Percentiles rank a stretch among this genome's conserved stretches.
Conservation (phyloP, 2,797 vertebrate species). For the Selene dorsalis region DNA sequence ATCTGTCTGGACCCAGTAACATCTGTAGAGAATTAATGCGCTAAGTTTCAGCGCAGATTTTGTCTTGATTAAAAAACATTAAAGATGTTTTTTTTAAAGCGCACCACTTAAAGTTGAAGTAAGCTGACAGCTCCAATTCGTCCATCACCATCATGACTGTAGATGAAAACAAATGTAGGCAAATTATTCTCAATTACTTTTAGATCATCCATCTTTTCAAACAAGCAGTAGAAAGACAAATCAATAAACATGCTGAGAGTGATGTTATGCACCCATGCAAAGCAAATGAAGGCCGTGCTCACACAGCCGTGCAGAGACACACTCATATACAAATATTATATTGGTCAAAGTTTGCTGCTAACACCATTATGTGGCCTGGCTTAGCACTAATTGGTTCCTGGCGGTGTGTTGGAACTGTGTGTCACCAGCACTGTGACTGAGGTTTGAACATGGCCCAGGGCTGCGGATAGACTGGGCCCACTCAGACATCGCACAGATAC, state of each 20-base stretch:
- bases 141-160: conserved; percentile 23
- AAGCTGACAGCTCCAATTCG: conserved; percentile 37
- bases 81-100: conserved; percentile 30
- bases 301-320: conserved; percentile 23
- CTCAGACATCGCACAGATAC: conserved; percentile 65
- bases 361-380: conserved; percentile 76
- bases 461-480: conserved; percentile 67
- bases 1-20: conserved; percentile 43
- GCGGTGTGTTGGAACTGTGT: conserved; percentile 63
- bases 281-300: not conserved
- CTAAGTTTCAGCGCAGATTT: conserved; percentile 25
- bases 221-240: conserved; percentile 11
- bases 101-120: conserved; percentile 32
- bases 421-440: conserved; percentile 72
- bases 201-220: conserved; percentile 23
- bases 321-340: conserved; percentile 38
- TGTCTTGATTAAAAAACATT: conserved; percentile 38
- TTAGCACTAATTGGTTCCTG: conserved; percentile 82
- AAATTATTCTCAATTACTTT: conserved; percentile 26
- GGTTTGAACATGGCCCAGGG: conserved; percentile 76
- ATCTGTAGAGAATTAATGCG: conserved; percentile 58
- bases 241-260: conserved; percentile 13
- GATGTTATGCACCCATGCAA: conserved; percentile 14
- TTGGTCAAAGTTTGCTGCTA: conserved; percentile 64
- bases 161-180: conserved; percentile 29